phyloP scores from a whole-genome alignment of 2,113 vertebrate genomes.

The Cheilinus undulatus region DNA sequence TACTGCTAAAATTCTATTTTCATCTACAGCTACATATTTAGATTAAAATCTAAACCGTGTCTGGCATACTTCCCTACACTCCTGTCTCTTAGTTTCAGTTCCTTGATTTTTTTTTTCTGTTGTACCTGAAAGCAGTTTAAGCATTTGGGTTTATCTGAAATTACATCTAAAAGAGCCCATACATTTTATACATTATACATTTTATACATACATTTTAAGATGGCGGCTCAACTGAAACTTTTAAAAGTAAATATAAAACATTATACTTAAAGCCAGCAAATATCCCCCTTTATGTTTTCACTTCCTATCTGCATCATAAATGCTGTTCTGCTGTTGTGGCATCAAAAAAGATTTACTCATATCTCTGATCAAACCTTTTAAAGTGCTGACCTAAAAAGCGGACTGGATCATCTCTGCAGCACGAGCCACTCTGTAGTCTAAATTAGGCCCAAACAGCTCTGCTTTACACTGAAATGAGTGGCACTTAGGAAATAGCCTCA shows the following conservation, averaged over 20 bases:
- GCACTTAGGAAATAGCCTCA: slow-evolving; percentile 10
- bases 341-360: background rate
- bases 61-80: background rate
- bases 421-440: slow-evolving; percentile 3
- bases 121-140: background rate
- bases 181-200: too few species aligned
- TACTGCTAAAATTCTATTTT: too few species aligned
- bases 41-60: too few species aligned
- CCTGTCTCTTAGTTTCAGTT: background rate
- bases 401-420: slow-evolving; percentile 4
- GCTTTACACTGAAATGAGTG: slow-evolving; percentile 21
- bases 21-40: too few species aligned
- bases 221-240: background rate
- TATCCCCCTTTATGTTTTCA: background rate
- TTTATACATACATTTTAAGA: background rate
- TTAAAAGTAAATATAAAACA: background rate
- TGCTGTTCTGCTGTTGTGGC: background rate
- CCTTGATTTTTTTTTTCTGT: background rate
- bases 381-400: slow-evolving; percentile 36
- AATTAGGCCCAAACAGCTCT: slow-evolving; percentile 23
- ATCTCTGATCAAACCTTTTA: slow-evolving; percentile 15
- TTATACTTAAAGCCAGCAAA: background rate
- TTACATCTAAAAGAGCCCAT: background rate
- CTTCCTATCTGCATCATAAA: background rate
- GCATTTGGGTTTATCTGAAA: background rate